These are phyloP conservation scores for Coelopa frigida DNA, from an alignment of 1,140 invertebrate species.

Conservation along the genomic window DNA sequence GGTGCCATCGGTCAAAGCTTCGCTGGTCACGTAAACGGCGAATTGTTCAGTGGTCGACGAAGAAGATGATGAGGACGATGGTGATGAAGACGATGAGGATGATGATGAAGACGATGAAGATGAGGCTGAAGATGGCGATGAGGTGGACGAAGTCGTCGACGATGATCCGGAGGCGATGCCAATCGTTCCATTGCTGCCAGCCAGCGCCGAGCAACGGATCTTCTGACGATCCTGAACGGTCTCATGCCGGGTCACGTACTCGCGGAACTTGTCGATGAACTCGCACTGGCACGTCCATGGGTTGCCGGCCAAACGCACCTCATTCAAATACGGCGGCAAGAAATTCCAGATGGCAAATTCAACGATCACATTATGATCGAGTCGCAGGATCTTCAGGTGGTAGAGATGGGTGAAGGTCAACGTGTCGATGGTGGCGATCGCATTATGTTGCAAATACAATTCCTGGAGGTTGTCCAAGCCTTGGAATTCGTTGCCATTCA, in stretches of 20 bases:
- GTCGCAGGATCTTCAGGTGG: conserved; percentile 60
- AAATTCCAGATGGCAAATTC: conserved; percentile 68
- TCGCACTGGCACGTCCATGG: conserved; percentile 85
- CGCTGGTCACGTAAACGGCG: conserved; percentile 9
- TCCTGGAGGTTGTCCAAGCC: conserved; percentile 68
- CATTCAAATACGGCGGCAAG: conserved; percentile 57
- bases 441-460: conserved; percentile 79
- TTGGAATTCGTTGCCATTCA: conserved; percentile 78
- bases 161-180: background rate
- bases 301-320: conserved; percentile 67
- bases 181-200: conserved; percentile 47
- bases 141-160: background rate
- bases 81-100: background rate
- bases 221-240: conserved; percentile 57
- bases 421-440: conserved; percentile 65
- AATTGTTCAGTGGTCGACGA: conserved; percentile 6
- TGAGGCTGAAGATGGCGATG: no score
- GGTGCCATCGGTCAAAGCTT: conserved; percentile 7
- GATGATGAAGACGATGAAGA: background rate
- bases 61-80: background rate
- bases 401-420: conserved; percentile 67
- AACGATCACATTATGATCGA: conserved; percentile 71
- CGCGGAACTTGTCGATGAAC: conserved; percentile 68
- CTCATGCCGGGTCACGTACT: conserved; percentile 63
- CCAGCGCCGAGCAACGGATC: conserved; percentile 38